Conservation (phyloP, 2,888 invertebrate genomes). For the Gnatocerus cornutus region DNA sequence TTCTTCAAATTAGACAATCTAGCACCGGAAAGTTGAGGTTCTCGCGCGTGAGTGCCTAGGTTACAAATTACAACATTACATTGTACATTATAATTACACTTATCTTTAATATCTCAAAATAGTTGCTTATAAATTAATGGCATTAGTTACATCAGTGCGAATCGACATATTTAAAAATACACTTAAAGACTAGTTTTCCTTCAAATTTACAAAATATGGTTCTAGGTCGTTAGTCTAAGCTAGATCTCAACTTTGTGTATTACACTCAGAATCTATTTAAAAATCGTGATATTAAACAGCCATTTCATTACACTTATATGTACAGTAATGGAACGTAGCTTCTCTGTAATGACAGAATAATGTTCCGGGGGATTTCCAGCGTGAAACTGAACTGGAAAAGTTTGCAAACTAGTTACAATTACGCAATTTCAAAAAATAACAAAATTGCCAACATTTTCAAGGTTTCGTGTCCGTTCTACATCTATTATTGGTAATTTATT, state of each 20-base stretch:
- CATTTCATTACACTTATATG: slow-evolving; percentile 46
- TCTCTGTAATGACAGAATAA: neutral
- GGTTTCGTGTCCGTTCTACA: no score
- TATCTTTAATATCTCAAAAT: slow-evolving; percentile 43
- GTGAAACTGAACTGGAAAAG: neutral
- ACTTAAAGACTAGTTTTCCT: slow-evolving; percentile 43
- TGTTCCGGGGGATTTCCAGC: neutral
- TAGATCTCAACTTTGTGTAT: slow-evolving; percentile 38
- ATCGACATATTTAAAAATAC: slow-evolving; percentile 49
- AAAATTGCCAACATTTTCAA: no score
- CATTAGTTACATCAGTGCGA: slow-evolving; percentile 48
- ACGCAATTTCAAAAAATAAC: slow-evolving; percentile 6
- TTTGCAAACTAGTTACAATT: no score
- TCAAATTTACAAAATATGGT: slow-evolving; percentile 46
- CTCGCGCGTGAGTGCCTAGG: slow-evolving; percentile 2
- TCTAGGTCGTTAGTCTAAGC: slow-evolving; percentile 42
- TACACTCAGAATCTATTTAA: slow-evolving; percentile 40
- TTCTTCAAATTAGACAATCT: no score
- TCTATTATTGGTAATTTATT: no score
- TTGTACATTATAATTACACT: slow-evolving; percentile 42
- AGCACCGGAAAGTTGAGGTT: neutral
- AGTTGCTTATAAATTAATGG: slow-evolving; percentile 47
- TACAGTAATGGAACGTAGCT: slow-evolving; percentile 32
- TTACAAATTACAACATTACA: slow-evolving; percentile 40
- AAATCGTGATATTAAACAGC: slow-evolving; percentile 48